A percentile compares a stretch with the other conserved stretches of the same genome.
Conservation (phyloP, 2,888 invertebrate genomes). For the Cheilosia pagana region DNA sequence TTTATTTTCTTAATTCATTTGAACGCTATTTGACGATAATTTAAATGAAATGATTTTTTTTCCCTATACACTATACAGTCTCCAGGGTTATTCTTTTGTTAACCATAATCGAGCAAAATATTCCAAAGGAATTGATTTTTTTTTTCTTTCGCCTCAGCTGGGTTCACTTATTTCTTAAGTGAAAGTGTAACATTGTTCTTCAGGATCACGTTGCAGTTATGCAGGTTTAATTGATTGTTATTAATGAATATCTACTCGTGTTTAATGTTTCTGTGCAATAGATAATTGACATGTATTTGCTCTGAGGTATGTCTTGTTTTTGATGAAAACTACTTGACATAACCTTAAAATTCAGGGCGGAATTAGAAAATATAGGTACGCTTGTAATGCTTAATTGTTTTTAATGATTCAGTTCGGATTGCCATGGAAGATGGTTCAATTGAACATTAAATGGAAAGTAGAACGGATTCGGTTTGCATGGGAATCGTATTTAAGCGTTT, state of each 20-base stretch:
- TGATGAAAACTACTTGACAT: conserved; percentile 30
- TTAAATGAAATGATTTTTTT: neutral
- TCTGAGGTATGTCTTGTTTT: conserved; percentile 21
- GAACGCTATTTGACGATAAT: neutral
- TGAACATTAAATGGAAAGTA: neutral
- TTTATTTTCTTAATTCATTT: conserved; percentile 8
- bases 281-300: neutral
- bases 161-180: conserved; percentile 31
- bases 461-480: neutral
- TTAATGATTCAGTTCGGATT: conserved; percentile 8
- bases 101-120: conserved; percentile 65
- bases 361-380: conserved; percentile 6
- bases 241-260: conserved; percentile 5
- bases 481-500: neutral
- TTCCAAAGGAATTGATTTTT: conserved; percentile 68
- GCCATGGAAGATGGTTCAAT: neutral
- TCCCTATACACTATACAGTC: neutral
- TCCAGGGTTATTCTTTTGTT: conserved; percentile 47
- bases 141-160: conserved; percentile 43
- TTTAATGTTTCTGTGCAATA: conserved; percentile 25
- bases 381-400: conserved; percentile 26
- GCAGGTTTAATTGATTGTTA: conserved; percentile 49
- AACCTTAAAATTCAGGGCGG: conserved; percentile 58
- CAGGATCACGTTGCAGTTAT: conserved; percentile 24
- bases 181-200: conserved; percentile 45